phyloP scores from a whole-genome alignment of 2,113 vertebrate genomes.

The Thinocorus orbignyianus region DNA sequence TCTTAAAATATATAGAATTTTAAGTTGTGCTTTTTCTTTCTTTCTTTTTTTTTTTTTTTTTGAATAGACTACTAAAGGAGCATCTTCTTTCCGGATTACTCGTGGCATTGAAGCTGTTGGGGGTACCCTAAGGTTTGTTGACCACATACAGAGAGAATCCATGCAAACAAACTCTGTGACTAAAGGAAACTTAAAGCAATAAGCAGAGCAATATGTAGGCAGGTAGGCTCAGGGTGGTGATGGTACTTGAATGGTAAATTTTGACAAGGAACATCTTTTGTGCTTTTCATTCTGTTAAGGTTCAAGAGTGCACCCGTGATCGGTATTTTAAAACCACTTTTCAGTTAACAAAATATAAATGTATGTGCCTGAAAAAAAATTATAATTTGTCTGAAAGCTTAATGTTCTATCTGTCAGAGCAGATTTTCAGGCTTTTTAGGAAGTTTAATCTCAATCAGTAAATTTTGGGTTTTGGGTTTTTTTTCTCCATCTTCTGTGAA shows the following conservation, averaged over 20 bases:
- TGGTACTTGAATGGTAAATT: background rate
- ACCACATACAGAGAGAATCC: background rate
- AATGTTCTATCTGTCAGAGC: background rate
- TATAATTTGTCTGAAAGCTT: background rate
- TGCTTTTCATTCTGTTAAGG: background rate
- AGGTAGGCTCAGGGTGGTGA: background rate
- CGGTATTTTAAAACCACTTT: background rate
- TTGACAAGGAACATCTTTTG: background rate
- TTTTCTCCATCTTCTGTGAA: background rate
- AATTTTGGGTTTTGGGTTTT: background rate
- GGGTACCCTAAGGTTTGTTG: conserved; percentile 88
- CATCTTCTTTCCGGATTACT: conserved; percentile 92
- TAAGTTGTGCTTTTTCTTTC: background rate
- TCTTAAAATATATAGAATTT: background rate
- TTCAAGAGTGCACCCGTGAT: background rate
- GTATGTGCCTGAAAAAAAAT: background rate
- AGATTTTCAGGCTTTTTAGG: background rate
- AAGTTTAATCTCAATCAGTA: no score
- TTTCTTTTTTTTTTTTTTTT: background rate
- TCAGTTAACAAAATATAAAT: background rate
- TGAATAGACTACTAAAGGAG: conserved; percentile 94
- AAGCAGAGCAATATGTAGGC: background rate
- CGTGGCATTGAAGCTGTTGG: conserved; percentile 92
- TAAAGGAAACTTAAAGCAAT: background rate
- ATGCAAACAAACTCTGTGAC: background rate